These are phyloP conservation scores for Drosophila anomalata DNA, from an alignment of 2,888 invertebrate species.

Conservation along the genomic window DNA sequence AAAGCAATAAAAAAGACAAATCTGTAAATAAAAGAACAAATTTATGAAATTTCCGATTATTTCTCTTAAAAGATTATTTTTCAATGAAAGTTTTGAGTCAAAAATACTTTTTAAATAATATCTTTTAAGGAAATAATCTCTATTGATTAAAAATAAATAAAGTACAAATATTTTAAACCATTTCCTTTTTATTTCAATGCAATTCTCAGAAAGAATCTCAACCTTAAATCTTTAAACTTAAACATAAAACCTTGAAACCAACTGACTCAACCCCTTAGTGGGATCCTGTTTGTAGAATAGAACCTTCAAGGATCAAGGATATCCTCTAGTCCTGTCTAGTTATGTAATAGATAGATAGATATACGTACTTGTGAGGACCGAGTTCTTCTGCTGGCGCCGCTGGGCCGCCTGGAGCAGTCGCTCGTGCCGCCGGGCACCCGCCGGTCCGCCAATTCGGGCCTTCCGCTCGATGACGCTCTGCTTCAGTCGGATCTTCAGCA, in stretches of 20 bases:
- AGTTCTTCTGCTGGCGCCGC: constrained; percentile 84
- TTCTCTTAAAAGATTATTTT: too few species aligned
- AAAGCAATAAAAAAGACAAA: too few species aligned
- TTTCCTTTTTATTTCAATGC: too few species aligned
- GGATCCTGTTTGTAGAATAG: not conserved
- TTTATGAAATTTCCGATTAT: too few species aligned
- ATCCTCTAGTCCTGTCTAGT: not conserved
- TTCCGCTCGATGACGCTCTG: constrained; percentile 97
- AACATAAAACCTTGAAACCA: not conserved
- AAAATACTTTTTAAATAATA: too few species aligned
- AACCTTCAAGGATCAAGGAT: too few species aligned
- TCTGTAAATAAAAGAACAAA: too few species aligned
- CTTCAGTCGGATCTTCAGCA: constrained; percentile 96
- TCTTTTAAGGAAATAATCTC: too few species aligned
- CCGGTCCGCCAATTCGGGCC: constrained; percentile 92
- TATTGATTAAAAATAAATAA: too few species aligned
- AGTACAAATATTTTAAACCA: not conserved
- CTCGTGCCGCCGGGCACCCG: constrained; percentile 92
- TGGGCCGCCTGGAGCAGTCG: constrained; percentile 88
- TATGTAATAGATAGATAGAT: not conserved
- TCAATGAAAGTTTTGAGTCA: too few species aligned
- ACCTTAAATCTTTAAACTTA: not conserved
- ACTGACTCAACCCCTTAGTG: not conserved
- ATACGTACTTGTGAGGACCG: constrained; percentile 84
- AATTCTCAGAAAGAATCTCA: too few species aligned